phyloP scores from a whole-genome alignment of 2,797 vertebrate species.

The Lagocephalus sceleratus region DNA sequence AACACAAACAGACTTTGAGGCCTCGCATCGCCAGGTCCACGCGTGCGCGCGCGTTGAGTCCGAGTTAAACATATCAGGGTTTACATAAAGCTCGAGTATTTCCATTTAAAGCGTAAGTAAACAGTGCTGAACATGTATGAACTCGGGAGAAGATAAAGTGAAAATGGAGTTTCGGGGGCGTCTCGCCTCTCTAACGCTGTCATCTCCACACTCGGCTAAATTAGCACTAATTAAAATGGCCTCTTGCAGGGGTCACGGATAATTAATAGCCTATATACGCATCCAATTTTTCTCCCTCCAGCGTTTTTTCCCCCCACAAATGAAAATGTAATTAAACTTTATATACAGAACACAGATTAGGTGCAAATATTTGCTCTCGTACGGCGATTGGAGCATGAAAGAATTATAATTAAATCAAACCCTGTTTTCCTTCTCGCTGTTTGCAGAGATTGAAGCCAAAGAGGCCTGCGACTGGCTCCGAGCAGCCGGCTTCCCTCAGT shows the following conservation, averaged over 20 bases:
- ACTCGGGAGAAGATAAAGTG: slow-evolving; percentile 20
- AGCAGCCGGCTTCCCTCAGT: slow-evolving; percentile 88
- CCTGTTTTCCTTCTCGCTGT: slow-evolving; percentile 45
- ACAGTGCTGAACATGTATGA: too few relatives aligned
- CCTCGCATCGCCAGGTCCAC: too few relatives aligned
- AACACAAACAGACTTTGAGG: too few relatives aligned
- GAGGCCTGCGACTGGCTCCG: slow-evolving; percentile 88
- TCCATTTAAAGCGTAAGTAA: too few relatives aligned
- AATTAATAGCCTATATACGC: slow-evolving; percentile 40
- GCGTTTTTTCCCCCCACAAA: slow-evolving; percentile 16
- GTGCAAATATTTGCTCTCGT: slow-evolving; percentile 61
- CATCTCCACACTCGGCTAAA: slow-evolving; percentile 39
- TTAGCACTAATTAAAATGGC: slow-evolving; percentile 53
- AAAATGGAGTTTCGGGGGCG: neutral
- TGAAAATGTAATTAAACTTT: slow-evolving; percentile 61
- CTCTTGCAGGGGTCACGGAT: slow-evolving; percentile 36
- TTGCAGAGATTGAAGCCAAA: slow-evolving; percentile 87
- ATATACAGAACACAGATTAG: slow-evolving; percentile 56
- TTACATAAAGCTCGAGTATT: too few relatives aligned
- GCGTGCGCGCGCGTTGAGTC: too few relatives aligned
- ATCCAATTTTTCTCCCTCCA: slow-evolving; percentile 19
- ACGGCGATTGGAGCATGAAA: slow-evolving; percentile 43
- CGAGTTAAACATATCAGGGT: too few relatives aligned
- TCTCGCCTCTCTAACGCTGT: slow-evolving; percentile 16
- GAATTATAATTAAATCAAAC: slow-evolving; percentile 39